A percentile compares a stretch with the other conserved stretches of the same genome.
Conservation (phyloP, 2,797 vertebrate genomes). For the Morus bassanus region DNA sequence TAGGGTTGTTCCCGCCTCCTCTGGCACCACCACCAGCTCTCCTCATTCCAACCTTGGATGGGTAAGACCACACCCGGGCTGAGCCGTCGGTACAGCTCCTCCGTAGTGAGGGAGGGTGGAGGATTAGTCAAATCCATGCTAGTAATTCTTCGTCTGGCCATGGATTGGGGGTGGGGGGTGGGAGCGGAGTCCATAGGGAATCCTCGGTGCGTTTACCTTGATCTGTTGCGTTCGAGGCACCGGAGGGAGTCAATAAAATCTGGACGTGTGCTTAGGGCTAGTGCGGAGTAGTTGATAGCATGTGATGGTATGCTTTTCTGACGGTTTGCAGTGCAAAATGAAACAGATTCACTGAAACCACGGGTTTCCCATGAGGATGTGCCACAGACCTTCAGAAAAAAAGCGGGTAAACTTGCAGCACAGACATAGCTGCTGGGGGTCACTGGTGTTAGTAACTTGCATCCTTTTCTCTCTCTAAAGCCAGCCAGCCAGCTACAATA, state of each 20-base stretch:
- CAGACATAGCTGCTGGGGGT: background rate
- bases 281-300: background rate
- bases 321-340: background rate
- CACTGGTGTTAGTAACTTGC: background rate
- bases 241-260: background rate
- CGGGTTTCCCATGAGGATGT: background rate
- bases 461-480: slow-evolving; percentile 56
- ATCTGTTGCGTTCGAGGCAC: accelerated
- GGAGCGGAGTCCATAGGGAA: background rate
- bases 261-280: background rate
- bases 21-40: slow-evolving; percentile 72
- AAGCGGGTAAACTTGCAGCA: background rate
- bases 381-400: background rate
- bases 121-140: background rate
- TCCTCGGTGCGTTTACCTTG: background rate
- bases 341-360: background rate
- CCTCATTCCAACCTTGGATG: slow-evolving; percentile 72
- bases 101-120: background rate
- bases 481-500: slow-evolving; percentile 70
- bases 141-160: background rate
- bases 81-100: background rate
- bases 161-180: background rate
- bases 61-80: slow-evolving; percentile 62
- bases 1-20: slow-evolving; percentile 75
- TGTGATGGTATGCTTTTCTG: background rate